These are phyloP conservation scores for Prolemur simus DNA, from an alignment of 2,113 vertebrate genomes.

Conservation along the genomic window DNA sequence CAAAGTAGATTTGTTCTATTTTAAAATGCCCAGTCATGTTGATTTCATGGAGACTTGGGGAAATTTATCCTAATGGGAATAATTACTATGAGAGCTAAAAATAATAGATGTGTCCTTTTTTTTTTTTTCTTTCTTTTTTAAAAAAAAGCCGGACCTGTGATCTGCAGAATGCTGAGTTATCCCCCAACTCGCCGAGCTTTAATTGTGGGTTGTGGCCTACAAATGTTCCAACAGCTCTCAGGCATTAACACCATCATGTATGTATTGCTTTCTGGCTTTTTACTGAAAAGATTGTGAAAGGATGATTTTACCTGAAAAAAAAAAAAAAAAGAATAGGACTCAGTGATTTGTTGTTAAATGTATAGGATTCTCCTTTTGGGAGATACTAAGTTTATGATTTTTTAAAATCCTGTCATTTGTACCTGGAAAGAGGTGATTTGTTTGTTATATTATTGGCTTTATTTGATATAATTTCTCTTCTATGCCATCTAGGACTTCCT, in stretches of 20 bases:
- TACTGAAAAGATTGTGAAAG: slow-evolving; percentile 57
- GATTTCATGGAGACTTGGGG: slow-evolving; percentile 66
- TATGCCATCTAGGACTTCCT: neutral
- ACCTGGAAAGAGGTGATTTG: neutral
- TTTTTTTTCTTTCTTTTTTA: slow-evolving; percentile 75
- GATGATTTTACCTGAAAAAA: neutral
- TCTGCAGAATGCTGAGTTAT: slow-evolving; percentile 97
- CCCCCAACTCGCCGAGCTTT: slow-evolving; percentile 95
- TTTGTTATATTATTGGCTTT: neutral
- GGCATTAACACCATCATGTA: slow-evolving; percentile 99
- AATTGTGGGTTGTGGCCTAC: slow-evolving; percentile 96
- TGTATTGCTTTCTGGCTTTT: slow-evolving; percentile 84
- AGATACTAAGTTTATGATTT: neutral
- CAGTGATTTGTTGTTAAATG: neutral
- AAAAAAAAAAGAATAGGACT: neutral
- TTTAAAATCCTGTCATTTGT: neutral
- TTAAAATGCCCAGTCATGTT: slow-evolving; percentile 34
- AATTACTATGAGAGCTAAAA: slow-evolving; percentile 56
- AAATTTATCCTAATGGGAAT: slow-evolving; percentile 54
- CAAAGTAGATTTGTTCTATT: neutral
- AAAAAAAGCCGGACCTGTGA: slow-evolving; percentile 91
- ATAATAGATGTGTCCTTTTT: slow-evolving; percentile 75
- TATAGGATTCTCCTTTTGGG: neutral
- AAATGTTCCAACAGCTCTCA: slow-evolving; percentile 99
- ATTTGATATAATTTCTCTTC: neutral